Base-by-base conservation (phyloP, 2,797 vertebrate species). In the Rallus crepitans region DNA sequence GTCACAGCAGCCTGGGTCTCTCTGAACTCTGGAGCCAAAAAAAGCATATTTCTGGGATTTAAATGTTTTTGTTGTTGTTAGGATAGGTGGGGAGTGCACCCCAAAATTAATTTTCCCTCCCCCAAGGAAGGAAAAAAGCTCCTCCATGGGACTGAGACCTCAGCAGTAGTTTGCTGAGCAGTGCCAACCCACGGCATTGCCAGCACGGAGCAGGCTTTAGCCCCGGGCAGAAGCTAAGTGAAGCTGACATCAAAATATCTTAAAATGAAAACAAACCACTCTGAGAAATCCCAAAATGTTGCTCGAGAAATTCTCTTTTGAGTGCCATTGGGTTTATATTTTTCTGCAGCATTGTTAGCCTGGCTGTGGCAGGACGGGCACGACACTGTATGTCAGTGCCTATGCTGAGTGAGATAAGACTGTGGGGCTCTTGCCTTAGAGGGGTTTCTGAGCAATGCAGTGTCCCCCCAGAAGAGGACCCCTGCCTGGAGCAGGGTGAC, bases 381-480 rank as follows among this genome's bases (percentile, higher is more conserved):
- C 0, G 0, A 20, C 2, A 40, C 24, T 7, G n/a, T 56, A 8
- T 79, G 21, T 61, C 31, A 66, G 57, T 24, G 6, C 16, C 2
- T 11, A 11, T 27, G 25, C 27, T 40, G 79, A 25, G 69, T 12
- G 33, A 63, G 42, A 2, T 1, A 7, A 28, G 35, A 15, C 0
- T 23, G 35, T 17, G 10, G 13, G 6, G 1, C 11, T 12, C 40
- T 80, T 2, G 1, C 0, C 28, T 65, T 0, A 0, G 56, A 40
- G 23, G 59, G 12, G 7, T 69, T 79, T 87, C 55, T 91, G 42
- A 71, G 21, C 28, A 48, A 24, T 2, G 8, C 7, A 0, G 17
- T 61, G 70, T 45, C 37, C 42, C 15, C 30, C 2, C 1, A 21
- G 3, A 35, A 53, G 40, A 84, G 28, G 33, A 86, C 2, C 56